A percentile compares a stretch with the other conserved stretches of the same genome.
Conservation (phyloP, 2,797 vertebrate genomes). For the Silurus lanzhouensis region DNA sequence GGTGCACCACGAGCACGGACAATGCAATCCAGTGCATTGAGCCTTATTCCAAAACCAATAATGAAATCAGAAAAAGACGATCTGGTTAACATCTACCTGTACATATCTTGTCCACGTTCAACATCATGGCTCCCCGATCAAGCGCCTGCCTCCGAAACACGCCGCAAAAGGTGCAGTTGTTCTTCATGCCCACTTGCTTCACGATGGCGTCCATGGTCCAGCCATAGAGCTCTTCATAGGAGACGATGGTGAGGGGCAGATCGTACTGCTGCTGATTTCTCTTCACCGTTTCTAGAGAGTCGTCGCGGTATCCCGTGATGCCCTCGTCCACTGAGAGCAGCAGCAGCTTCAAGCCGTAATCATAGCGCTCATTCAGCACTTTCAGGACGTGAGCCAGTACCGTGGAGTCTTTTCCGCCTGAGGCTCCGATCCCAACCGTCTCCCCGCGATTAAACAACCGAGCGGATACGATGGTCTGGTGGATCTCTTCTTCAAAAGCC, state of each 20-base stretch:
- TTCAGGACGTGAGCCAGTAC: slow-evolving; percentile 87
- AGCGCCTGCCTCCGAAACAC: slow-evolving; percentile 86
- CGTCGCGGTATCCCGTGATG: slow-evolving; percentile 85
- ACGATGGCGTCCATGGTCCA: slow-evolving; percentile 91
- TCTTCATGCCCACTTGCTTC: slow-evolving; percentile 81
- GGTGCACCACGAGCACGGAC: not conserved
- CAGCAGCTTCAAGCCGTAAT: slow-evolving; percentile 76
- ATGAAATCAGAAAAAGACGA: not conserved
- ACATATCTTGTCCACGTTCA: slow-evolving; percentile 86
- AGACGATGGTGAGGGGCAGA: slow-evolving; percentile 83
- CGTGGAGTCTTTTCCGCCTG: slow-evolving; percentile 88
- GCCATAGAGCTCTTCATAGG: slow-evolving; percentile 85
- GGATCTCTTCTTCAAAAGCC: slow-evolving; percentile 87
- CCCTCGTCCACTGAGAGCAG: slow-evolving; percentile 87
- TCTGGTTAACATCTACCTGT: slow-evolving; percentile 70
- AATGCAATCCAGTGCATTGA: not conserved
- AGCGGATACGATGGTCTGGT: slow-evolving; percentile 76
- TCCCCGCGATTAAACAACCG: slow-evolving; percentile 78
- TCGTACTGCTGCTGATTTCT: slow-evolving; percentile 82
- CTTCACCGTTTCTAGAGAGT: slow-evolving; percentile 83
- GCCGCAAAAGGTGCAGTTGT: slow-evolving; percentile 90
- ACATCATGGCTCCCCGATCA: slow-evolving; percentile 81
- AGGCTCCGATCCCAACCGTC: slow-evolving; percentile 82
- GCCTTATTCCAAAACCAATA: not conserved
- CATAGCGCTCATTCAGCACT: slow-evolving; percentile 77